A percentile compares a stretch with the other conserved stretches of the same genome.
Evolutionary conservation across 2,797 vertebrate genomes (phyloP).

Genomic region (Melanotaenia nigrans): DNA sequence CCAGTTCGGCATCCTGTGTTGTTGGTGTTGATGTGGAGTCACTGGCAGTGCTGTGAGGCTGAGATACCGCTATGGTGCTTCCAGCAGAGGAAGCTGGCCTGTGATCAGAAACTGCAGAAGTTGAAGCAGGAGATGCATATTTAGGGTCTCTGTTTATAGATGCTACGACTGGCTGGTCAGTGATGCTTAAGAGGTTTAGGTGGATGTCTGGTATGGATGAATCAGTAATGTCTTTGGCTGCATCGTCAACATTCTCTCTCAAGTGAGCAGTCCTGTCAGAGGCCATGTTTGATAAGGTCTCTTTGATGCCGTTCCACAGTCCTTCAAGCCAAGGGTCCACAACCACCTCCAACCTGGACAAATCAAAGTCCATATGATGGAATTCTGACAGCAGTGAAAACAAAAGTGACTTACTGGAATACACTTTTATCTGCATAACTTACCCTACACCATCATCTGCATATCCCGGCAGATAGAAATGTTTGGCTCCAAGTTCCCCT

Average conservation of each 20-base stretch:
- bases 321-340: slow-evolving; percentile 95
- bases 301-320: slow-evolving; percentile 89
- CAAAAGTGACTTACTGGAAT: neutral
- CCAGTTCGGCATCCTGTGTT: slow-evolving; percentile 19
- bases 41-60: slow-evolving; percentile 13
- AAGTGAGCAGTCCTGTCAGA: slow-evolving; percentile 40
- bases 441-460: slow-evolving; percentile 96
- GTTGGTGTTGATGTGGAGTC: slow-evolving; percentile 36
- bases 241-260: slow-evolving; percentile 8
- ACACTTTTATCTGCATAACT: slow-evolving; percentile 44
- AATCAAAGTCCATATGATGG: slow-evolving; percentile 20
- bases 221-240: slow-evolving; percentile 20
- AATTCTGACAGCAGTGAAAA: neutral
- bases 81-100: slow-evolving; percentile 38
- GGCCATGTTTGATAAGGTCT: slow-evolving; percentile 80
- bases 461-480: slow-evolving; percentile 90
- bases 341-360: slow-evolving; percentile 90
- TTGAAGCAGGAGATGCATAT: slow-evolving; percentile 41
- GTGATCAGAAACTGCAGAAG: slow-evolving; percentile 42
- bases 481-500: slow-evolving; percentile 90
- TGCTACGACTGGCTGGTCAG: slow-evolving; percentile 15
- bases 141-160: slow-evolving; percentile 37
- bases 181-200: slow-evolving; percentile 82
- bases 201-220: slow-evolving; percentile 64
- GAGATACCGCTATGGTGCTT: slow-evolving; percentile 19